Conservation (phyloP, 2,888 invertebrate species). For the Drosophila subsilvestris region DNA sequence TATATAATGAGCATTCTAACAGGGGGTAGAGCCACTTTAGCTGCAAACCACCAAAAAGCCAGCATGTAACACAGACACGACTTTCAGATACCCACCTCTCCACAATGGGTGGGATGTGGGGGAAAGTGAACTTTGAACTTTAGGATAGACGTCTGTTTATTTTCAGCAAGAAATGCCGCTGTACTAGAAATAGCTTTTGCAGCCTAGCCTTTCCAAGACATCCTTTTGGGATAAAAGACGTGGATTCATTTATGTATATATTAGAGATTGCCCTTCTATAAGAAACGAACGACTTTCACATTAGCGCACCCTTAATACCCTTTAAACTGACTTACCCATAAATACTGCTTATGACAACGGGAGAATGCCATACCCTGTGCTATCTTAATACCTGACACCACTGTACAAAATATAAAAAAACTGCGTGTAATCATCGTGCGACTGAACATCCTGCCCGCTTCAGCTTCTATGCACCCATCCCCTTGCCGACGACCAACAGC, state of each 20-base stretch:
- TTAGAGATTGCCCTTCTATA: no score
- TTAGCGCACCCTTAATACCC: not conserved
- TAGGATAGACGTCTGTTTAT: not conserved
- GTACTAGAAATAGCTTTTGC: no score
- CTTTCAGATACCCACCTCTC: not conserved
- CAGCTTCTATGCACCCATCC: not conserved
- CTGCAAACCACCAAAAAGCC: not conserved
- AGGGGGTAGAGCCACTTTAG: slow-evolving; percentile 2
- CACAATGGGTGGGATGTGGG: no score
- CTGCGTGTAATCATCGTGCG: not conserved
- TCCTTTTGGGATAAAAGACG: no score
- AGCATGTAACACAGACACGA: not conserved
- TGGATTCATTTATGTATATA: no score
- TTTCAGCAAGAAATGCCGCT: no score
- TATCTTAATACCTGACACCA: not conserved
- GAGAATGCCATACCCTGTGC: not conserved
- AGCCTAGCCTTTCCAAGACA: no score
- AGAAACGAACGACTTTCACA: no score
- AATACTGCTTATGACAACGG: no score
- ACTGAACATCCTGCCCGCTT: slow-evolving; percentile 1
- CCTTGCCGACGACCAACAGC: slow-evolving; percentile 25
- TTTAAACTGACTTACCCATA: not conserved
- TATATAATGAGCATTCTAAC: not conserved
- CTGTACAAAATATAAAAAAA: not conserved
- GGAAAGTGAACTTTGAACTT: not conserved